Evolutionary conservation across 2,797 vertebrate genomes (phyloP).

Genomic region (Diceros bicornis): DNA sequence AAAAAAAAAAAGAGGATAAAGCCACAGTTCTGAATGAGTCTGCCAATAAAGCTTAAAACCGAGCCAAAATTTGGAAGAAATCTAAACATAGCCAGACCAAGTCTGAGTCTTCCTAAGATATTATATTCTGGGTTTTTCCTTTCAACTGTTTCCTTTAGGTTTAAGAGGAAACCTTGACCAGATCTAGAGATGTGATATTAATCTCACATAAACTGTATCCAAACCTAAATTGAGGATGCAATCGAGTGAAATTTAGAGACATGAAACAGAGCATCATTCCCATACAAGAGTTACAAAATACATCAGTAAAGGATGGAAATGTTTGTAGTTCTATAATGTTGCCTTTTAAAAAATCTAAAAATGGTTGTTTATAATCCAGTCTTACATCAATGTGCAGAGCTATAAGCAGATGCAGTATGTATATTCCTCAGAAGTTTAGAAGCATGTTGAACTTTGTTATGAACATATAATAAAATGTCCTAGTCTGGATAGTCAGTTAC

Average conservation of each 20-base stretch:
- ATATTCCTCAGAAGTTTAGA: background rate
- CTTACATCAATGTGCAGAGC: background rate
- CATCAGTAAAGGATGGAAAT: constrained; percentile 46
- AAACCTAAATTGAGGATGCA: constrained; percentile 71
- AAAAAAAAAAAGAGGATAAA: constrained; percentile 73
- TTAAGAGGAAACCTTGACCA: constrained; percentile 77
- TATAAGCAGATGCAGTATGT: background rate
- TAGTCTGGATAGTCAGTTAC: background rate
- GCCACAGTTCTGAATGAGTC: constrained; percentile 84
- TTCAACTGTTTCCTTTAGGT: constrained; percentile 82
- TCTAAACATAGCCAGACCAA: constrained; percentile 85
- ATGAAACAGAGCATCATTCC: constrained; percentile 73
- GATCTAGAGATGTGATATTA: constrained; percentile 76
- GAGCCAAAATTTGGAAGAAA: constrained; percentile 84
- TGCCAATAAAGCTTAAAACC: constrained; percentile 83
- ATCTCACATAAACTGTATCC: constrained; percentile 65
- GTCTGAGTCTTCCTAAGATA: constrained; percentile 81
- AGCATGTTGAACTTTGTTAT: background rate
- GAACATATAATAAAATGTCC: background rate
- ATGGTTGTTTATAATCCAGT: background rate
- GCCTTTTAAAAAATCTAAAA: background rate
- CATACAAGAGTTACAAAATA: constrained; percentile 28
- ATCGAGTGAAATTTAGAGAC: constrained; percentile 70
- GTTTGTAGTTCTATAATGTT: constrained; percentile 65
- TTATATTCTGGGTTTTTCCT: constrained; percentile 81